Evolutionary conservation across 1,140 invertebrate species (phyloP).

Genomic region (Holotrichia oblita): DNA sequence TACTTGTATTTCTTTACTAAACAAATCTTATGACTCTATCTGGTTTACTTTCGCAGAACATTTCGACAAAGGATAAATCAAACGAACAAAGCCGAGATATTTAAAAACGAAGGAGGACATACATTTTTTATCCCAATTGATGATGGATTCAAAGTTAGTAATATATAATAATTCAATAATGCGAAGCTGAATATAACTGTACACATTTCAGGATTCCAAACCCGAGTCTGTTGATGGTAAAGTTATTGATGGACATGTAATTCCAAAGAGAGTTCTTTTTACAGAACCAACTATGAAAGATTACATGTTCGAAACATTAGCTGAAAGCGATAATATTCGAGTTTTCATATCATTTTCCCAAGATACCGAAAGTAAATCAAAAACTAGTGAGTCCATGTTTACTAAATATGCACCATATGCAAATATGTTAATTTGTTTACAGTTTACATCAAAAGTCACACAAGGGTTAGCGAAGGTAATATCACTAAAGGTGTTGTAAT

Average conservation of each 20-base stretch:
- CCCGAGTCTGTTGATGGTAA: slow-evolving; percentile 77
- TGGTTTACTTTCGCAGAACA: slow-evolving; percentile 55
- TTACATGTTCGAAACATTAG: slow-evolving; percentile 77
- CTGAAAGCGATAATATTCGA: slow-evolving; percentile 83
- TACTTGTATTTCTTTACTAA: not conserved
- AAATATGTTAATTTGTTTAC: slow-evolving; percentile 49
- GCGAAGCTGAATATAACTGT: no score
- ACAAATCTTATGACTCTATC: not conserved
- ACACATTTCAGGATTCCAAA: slow-evolving; percentile 39
- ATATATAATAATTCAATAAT: not conserved
- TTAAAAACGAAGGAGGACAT: slow-evolving; percentile 77
- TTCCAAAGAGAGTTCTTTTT: slow-evolving; percentile 88
- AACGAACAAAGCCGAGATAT: slow-evolving; percentile 77
- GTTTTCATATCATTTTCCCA: slow-evolving; percentile 77
- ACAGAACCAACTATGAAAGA: slow-evolving; percentile 79
- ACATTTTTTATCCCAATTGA: slow-evolving; percentile 93
- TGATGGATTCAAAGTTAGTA: slow-evolving; percentile 81
- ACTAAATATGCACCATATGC: not conserved
- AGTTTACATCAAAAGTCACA: slow-evolving; percentile 91
- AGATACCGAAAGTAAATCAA: slow-evolving; percentile 52
- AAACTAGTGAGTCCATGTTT: slow-evolving; percentile 38
- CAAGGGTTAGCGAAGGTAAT: slow-evolving; percentile 76
- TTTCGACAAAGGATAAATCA: slow-evolving; percentile 78
- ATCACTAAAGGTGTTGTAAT: slow-evolving; percentile 84
- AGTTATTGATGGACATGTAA: slow-evolving; percentile 91